Percentiles rank a stretch among this genome's conserved stretches.
phyloP scores from a whole-genome alignment of 1,140 invertebrate genomes.

The Drosophila cardini region DNA sequence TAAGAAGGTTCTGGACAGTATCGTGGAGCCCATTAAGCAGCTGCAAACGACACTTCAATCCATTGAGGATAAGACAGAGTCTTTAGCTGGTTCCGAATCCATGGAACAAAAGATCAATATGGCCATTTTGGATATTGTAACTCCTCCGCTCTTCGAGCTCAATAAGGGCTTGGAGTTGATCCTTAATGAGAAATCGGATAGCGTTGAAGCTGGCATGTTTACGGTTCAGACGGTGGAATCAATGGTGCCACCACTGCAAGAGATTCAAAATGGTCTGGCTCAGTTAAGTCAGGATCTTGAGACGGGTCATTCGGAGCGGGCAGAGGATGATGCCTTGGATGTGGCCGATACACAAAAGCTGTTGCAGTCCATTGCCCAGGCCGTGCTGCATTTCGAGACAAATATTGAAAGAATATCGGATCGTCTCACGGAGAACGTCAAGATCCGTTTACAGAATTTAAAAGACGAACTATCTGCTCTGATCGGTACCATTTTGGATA shows the following conservation, averaged over 20 bases:
- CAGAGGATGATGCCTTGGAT: constrained; percentile 61
- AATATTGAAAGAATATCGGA: constrained; percentile 75
- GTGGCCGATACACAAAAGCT: constrained; percentile 77
- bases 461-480: constrained; percentile 77
- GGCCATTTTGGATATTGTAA: constrained; percentile 85
- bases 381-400: constrained; percentile 78
- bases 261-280: constrained; percentile 85
- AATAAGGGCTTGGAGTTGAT: constrained; percentile 85
- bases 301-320: constrained; percentile 56
- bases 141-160: constrained; percentile 85
- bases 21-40: constrained; percentile 84
- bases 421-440: constrained; percentile 60
- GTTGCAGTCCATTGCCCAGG: constrained; percentile 80
- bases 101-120: constrained; percentile 85
- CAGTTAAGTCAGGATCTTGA: constrained; percentile 81
- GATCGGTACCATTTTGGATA: constrained; percentile 76
- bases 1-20: constrained; percentile 85
- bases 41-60: constrained; percentile 84
- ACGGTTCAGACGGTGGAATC: constrained; percentile 85
- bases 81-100: constrained; percentile 84
- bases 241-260: constrained; percentile 85
- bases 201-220: constrained; percentile 74
- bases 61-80: constrained; percentile 85
- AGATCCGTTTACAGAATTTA: constrained; percentile 58
- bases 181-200: constrained; percentile 59